Conservation (phyloP, 2,113 vertebrate species). For the Phyllopteryx taeniolatus region DNA sequence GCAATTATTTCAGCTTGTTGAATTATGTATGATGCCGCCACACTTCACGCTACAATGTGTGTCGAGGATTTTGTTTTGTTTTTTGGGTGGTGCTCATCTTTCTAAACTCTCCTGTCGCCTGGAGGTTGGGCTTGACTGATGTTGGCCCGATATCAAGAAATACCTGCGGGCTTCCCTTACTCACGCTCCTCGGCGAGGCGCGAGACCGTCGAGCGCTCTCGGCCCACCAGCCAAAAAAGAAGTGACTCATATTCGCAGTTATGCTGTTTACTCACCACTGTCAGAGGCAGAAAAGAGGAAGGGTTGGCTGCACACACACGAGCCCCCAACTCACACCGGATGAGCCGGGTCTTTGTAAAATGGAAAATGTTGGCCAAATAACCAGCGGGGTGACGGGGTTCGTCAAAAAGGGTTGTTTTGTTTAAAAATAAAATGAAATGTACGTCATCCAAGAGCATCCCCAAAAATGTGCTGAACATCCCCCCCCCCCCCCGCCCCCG, state of each 20-base stretch:
- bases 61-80: not conserved
- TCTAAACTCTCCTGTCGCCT: constrained; percentile 38
- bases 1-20: constrained; percentile 19
- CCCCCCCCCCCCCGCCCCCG: too few relatives aligned
- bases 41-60: constrained; percentile 16
- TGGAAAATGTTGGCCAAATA: constrained; percentile 19
- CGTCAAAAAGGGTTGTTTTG: not conserved
- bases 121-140: constrained; percentile 62
- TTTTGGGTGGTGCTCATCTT: not conserved
- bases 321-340: not conserved
- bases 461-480: too few relatives aligned
- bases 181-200: constrained; percentile 56
- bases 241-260: constrained; percentile 29
- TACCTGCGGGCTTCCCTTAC: constrained; percentile 55
- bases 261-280: not conserved
- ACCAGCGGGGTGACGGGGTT: constrained; percentile 13
- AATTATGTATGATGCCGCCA: constrained; percentile 21
- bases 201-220: constrained; percentile 45
- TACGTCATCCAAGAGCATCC: too few relatives aligned
- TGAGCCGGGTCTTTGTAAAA: constrained; percentile 37
- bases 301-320: not conserved
- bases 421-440: too few relatives aligned
- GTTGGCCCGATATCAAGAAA: constrained; percentile 59
- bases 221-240: constrained; percentile 6
- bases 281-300: not conserved